These are phyloP conservation scores for Bombus fervidus DNA, from an alignment of 1,140 invertebrate genomes.

Conservation along the genomic window DNA sequence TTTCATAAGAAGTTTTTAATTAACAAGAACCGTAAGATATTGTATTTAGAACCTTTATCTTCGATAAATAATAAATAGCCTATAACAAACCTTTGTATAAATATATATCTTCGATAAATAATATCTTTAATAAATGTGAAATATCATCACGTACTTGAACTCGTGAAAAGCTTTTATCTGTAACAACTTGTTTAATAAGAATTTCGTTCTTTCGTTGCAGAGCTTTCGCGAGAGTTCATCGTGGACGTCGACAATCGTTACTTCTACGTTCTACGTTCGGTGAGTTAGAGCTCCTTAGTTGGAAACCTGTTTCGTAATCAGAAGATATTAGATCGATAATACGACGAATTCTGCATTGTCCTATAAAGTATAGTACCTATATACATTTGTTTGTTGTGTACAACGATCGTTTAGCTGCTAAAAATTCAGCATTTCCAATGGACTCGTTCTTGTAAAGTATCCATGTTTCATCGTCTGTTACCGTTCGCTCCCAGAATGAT, in stretches of 20 bases:
- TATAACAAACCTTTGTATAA: too few species aligned
- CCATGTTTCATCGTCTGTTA: neutral
- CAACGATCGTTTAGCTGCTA: neutral
- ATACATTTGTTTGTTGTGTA: neutral
- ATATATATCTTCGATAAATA: too few species aligned
- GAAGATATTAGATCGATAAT: neutral
- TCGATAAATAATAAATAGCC: too few species aligned
- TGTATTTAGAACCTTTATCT: neutral
- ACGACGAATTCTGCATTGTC: neutral
- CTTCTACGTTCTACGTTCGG: neutral
- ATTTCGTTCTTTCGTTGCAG: neutral
- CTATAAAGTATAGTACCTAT: neutral
- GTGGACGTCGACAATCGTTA: neutral
- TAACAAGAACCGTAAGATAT: neutral
- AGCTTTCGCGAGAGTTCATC: neutral
- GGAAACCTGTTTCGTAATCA: too few species aligned
- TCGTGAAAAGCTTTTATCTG: neutral
- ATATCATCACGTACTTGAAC: neutral
- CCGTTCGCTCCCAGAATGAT: neutral
- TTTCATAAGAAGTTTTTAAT: conserved; percentile 15
- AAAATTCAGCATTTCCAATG: neutral
- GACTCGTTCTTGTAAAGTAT: neutral
- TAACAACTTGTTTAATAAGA: neutral
- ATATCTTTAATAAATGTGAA: too few species aligned
- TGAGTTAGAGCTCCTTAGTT: neutral